Evolutionary conservation across 2,113 vertebrate genomes (phyloP), one percentile per base, ranked within the genome.

Genomic region (Microcebus murinus): DNA sequence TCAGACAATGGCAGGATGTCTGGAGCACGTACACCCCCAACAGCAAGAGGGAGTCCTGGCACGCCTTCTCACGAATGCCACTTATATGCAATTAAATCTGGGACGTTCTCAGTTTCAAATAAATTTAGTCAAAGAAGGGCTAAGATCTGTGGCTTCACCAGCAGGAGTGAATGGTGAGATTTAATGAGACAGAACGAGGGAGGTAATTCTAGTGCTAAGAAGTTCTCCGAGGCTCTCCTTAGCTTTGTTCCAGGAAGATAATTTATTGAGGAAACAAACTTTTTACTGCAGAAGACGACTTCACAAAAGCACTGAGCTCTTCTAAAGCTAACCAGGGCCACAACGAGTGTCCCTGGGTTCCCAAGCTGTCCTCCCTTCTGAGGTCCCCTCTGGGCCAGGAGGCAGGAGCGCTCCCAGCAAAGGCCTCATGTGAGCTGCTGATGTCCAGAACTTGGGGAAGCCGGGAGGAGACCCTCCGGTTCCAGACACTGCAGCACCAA

Each of bases 111-210:
- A 55, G 31, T 15, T 81, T 45, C 76, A 17, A 59, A 59, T 39
- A 59, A 67, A 89, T 89, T 83, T 29, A 27, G 27, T 39, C 50
- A 93, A 95, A 77, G 76, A 83, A 25, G n/a, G 55, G 55, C 29
- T n/a, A 87, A 65, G 29, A 36, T 42, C 23, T 17, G 14, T 50
- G n/a, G 29, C 50, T 89, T 88, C 29, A 1, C 29, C 55, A 34
- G 73, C 4, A 77, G 67, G n/a, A 29, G 17, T 10, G 39, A 74
- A 50, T 8, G 10, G 25, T 14, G 59, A 67, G 61, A 34, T 83
- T 15, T 18, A 81, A 36, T 63, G 45, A 55, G 45, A 36, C 57
- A 61, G 45, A 48, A 52, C 42, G 59, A 79, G 29, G 23, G 48
- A 90, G 59, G 59, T 70, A 50, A 59, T 50, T 27, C 9, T 34